Base-by-base conservation (phyloP, 2,888 invertebrate genomes). In the Ceratothoa steindachneri region DNA sequence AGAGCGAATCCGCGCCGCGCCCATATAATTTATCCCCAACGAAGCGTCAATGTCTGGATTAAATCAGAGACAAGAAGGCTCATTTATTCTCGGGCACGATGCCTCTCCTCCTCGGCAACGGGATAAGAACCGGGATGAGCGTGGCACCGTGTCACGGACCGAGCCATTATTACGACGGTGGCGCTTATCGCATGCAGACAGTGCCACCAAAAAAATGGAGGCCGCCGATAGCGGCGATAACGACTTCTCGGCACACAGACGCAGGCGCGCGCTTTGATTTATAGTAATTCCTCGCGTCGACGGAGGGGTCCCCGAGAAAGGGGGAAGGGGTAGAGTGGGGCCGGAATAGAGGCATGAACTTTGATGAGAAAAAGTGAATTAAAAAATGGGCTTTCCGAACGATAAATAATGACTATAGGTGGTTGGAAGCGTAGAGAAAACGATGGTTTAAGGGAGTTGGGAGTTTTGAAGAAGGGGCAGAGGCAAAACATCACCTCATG, bases 111-210 rank as follows among this genome's bases (percentile, higher is more conserved):
- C 53, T n/a, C 22, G 69, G 27, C 28, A 28, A 53, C 28, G 7
- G 52, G 52, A 27, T 30, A 69, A 53, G 31, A 24, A 22, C 52
- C 24, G 28, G 69, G 69, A 24, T 53, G 29, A 15, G 53, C 55
- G 19, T 27, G 52, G 15, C 30, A 29, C 29, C 30, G 70, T 53
- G 27, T n/a, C 22, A 28, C 52, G 52, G 22, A 69, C 27, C n/a
- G 70, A n/a, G 5, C 29, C 19, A 51, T 28, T 28, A 55, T 19
- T 7, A 27, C 60, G 15, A 28, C 53, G 28, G 60, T 60, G 60
- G 19, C 60, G 70, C 70, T 70, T 70, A 70, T 70, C 70, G 60
- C 70, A 31, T 29, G 19, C 55, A 55, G 53, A 60, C 70, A 70
- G 70, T 29, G 70, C 55, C 53, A 28, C 70, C 60, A 31, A 70